phyloP scores from a whole-genome alignment of 2,113 vertebrate species.

The Spermophilus dauricus region DNA sequence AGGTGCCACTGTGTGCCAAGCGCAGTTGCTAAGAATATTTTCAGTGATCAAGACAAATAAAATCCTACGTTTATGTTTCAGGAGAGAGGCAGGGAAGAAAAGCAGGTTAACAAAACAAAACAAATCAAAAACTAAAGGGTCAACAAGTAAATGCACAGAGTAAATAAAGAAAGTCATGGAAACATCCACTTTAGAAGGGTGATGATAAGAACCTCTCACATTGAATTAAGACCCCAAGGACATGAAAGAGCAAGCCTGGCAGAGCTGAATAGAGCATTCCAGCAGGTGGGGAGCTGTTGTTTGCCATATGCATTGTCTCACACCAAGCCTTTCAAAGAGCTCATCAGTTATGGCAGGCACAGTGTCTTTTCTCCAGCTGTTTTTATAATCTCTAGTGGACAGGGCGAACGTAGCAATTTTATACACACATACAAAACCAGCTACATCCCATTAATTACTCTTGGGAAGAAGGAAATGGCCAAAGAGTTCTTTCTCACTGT shows the following conservation, averaged over 20 bases:
- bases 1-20: not conserved
- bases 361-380: not conserved
- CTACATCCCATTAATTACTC: not conserved
- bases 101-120: not conserved
- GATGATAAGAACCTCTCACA: not conserved
- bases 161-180: not conserved
- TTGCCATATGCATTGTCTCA: not conserved
- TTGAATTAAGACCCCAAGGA: not conserved
- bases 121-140: not conserved
- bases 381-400: not conserved
- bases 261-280: not conserved
- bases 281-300: not conserved
- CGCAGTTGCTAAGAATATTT: slow-evolving; percentile 33
- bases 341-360: not conserved
- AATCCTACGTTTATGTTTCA: slow-evolving; percentile 4
- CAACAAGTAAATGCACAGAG: not conserved
- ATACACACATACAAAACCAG: not conserved
- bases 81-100: not conserved
- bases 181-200: not conserved
- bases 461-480: not conserved
- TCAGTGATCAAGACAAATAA: slow-evolving; percentile 51
- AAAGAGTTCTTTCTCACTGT: not conserved
- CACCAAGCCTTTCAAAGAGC: not conserved
- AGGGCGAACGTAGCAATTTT: not conserved
- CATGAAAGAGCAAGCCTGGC: not conserved